These are phyloP conservation scores for Aphelocoma californica DNA, from an alignment of 2,797 vertebrate species.

Conservation along the genomic window DNA sequence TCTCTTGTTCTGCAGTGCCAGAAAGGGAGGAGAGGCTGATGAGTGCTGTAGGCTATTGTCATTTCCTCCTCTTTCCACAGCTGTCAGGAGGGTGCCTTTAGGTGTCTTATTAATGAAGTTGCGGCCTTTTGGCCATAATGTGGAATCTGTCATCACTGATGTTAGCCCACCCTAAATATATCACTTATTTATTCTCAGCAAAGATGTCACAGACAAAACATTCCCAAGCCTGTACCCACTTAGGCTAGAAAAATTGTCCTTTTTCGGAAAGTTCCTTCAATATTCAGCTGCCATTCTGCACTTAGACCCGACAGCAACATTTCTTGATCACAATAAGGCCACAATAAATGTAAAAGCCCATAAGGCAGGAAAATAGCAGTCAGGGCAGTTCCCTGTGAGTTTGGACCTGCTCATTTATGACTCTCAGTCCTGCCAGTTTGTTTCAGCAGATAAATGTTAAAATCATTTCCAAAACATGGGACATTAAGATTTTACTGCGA, in stretches of 20 bases:
- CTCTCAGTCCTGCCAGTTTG: background rate
- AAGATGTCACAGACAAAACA: background rate
- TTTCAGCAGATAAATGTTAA: background rate
- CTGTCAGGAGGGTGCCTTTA: slow-evolving; percentile 36
- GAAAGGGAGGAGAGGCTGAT: slow-evolving; percentile 28
- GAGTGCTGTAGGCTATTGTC: slow-evolving; percentile 29
- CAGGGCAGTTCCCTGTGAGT: background rate
- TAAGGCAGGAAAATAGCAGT: background rate
- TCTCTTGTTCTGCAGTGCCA: background rate
- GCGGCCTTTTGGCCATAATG: slow-evolving; percentile 31
- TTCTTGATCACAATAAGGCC: background rate
- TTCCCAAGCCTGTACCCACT: background rate
- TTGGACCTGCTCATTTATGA: background rate
- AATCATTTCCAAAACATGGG: background rate
- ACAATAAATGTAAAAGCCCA: background rate
- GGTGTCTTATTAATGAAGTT: slow-evolving; percentile 49
- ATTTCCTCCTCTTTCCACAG: slow-evolving; percentile 11
- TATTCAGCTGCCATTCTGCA: background rate
- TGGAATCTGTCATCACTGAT: background rate
- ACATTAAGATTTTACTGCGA: background rate
- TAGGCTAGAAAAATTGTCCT: background rate
- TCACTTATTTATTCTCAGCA: background rate
- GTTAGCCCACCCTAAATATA: background rate
- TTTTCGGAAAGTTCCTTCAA: background rate
- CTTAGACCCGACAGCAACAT: rapidly evolving